Base-by-base conservation (phyloP, 2,113 vertebrate genomes). In the Nicator chloris region DNA sequence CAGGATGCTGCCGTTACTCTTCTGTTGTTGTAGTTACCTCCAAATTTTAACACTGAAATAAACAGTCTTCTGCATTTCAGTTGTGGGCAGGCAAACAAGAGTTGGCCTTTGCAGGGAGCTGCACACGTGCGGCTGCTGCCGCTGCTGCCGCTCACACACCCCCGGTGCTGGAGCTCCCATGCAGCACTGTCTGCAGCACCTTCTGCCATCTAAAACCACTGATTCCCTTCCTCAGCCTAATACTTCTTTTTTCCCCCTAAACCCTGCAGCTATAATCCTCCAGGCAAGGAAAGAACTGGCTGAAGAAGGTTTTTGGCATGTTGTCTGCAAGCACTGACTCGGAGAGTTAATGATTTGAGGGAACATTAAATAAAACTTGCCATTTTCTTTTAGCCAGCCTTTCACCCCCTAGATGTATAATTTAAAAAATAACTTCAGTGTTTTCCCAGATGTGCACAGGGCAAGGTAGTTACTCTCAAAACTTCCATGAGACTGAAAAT, bases 161-260 rank as follows among this genome's bases (percentile, higher is more conserved):
- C 51, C 64, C 71, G 17, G 42, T 3, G 26, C 44, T 33, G 28
- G 53, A 10, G 37, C 76, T 86, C 59, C 81, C 11, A 1, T 19
- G 47, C 9, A 1, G 22, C 77, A 6, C 35, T 1, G 4, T 16
- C 80, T 27, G 22, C 39, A 78, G 42, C 64, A 31, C 1, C 0
- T 42, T 70, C 68, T 93, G 30, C 4, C 64, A 40, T 13, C 40
- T 26, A 59, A 71, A 65, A 78, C 5, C 42, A 44, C 3, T 23
- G 4, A 51, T 53, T 71, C 65, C 13, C 49, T 65, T 75, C 60
- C 37, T 56, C 64, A 93, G 60, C 22, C 60, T 75, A 45, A 60
- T 44, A 13, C 3, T 35, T 27, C 42, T 27, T 31, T 33, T 35
- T 42, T 20, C 4, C 30, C n/a, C 19, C 2, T 91, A 73, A 88